These are phyloP conservation scores for Acestrorhynchus altus DNA, from an alignment of 2,797 vertebrate species.

Conservation along the genomic window DNA sequence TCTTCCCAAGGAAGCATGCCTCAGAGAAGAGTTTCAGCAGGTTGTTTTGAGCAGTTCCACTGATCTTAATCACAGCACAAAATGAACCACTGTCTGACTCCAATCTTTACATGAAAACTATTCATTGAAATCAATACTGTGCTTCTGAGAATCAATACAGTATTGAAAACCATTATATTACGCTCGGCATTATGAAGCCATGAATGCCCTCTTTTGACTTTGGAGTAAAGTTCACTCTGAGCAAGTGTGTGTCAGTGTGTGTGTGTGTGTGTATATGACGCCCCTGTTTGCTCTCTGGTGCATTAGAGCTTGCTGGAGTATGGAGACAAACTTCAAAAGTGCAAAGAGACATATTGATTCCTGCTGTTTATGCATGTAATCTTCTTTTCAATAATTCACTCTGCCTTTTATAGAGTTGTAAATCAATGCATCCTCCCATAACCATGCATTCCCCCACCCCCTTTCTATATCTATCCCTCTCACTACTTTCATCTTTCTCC, in stretches of 20 bases:
- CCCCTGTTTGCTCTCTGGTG: slow-evolving; percentile 6
- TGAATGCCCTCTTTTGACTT: background rate
- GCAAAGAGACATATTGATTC: slow-evolving; percentile 74
- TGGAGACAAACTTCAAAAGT: slow-evolving; percentile 57
- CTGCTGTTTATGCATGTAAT: slow-evolving; percentile 76
- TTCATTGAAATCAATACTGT: too few relatives aligned
- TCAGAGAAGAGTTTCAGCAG: too few relatives aligned
- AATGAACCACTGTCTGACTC: too few relatives aligned
- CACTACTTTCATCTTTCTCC: slow-evolving; percentile 14
- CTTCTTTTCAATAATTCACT: slow-evolving; percentile 77
- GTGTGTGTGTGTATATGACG: background rate
- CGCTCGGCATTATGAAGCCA: too few relatives aligned
- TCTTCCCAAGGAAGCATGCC: too few relatives aligned
- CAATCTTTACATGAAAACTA: too few relatives aligned
- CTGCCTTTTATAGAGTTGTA: slow-evolving; percentile 69
- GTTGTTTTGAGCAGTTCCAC: too few relatives aligned
- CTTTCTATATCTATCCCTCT: slow-evolving; percentile 37
- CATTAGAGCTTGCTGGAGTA: slow-evolving; percentile 24
- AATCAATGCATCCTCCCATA: slow-evolving; percentile 70
- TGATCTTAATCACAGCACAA: too few relatives aligned
- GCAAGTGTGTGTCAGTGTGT: background rate
- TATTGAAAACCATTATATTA: too few relatives aligned
- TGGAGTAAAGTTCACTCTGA: background rate
- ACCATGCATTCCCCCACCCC: slow-evolving; percentile 45
- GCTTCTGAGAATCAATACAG: too few relatives aligned